Base-by-base conservation (phyloP, 2,113 vertebrate genomes). In the Burhinus oedicnemus region DNA sequence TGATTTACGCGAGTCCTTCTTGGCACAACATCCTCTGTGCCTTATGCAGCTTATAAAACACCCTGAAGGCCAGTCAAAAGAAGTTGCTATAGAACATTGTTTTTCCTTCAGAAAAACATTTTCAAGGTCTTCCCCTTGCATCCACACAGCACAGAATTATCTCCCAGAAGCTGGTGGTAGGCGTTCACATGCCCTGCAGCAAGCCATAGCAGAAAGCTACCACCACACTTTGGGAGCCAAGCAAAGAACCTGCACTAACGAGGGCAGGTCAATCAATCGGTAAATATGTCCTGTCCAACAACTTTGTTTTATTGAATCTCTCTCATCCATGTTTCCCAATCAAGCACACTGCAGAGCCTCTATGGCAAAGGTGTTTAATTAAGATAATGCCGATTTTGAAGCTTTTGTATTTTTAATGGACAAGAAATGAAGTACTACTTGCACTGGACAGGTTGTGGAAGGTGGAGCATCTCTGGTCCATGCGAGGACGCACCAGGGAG, bases 141-240 rank as follows among this genome's bases (percentile, higher is more conserved):
- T 17, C 32, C 81, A 55, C 55, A 17, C n/a, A 51, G 16, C n/a
- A 12, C 16, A 42, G 54, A 70, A 44, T 34, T 16, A 34, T 36
- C 55, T 47, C 55, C n/a, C 49, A 52, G 61, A 29, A 80, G 52
- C n/a, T 22, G 20, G 49, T 8, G 12, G 34, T 8, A 29, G 19
- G 45, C 2, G 5, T 9, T 23, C 15, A 8, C 25, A 7, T 2
- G 2, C 26, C 6, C 23, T 9, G 36, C 2, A 0, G 11, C 0
- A 1, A 85, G n/a, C 34, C 57, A 6, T 2, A 12, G n/a, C 38
- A 16, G 57, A 49, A 18, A 21, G 44, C 45, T 38, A 19, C 58
- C 18, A 34, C 23, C 20, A 9, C 15, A 3, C 12, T 22, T 13
- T 3, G 9, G 12, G n/a, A n/a, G 23, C 38, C 57, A 42, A n/a